A percentile compares a stretch with the other conserved stretches of the same genome.
These are phyloP conservation scores for Drosophila leontia DNA, from an alignment of 1,140 invertebrate genomes.

Conservation along the genomic window DNA sequence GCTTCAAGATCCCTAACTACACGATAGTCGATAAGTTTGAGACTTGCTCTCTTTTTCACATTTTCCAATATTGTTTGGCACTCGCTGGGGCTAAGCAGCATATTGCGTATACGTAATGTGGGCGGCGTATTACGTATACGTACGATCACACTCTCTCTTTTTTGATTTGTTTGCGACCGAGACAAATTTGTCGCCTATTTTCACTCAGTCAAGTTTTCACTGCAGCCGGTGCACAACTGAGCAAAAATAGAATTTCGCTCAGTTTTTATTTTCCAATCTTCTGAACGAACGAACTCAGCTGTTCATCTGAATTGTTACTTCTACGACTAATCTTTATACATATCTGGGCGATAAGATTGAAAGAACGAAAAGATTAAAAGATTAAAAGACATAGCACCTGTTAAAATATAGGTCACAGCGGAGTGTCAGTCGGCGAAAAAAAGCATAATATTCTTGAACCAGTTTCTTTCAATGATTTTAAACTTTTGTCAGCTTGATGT, in stretches of 20 bases:
- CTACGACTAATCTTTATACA: neutral
- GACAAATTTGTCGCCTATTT: conserved; percentile 39
- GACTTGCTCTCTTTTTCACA: neutral
- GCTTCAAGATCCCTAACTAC: conserved; percentile 46
- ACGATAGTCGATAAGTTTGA: conserved; percentile 37
- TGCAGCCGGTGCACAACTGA: conserved; percentile 57
- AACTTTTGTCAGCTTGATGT: no score
- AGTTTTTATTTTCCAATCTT: conserved; percentile 50
- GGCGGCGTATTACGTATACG: conserved; percentile 44
- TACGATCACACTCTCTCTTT: conserved; percentile 8
- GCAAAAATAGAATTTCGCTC: conserved; percentile 42
- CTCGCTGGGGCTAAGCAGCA: conserved; percentile 51
- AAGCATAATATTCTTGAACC: neutral
- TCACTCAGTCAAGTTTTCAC: conserved; percentile 27
- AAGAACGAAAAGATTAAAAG: conserved; percentile 15
- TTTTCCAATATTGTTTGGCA: conserved; percentile 53
- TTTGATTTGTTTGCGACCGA: neutral
- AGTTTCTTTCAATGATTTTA: neutral
- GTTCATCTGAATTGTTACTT: neutral
- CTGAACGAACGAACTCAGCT: conserved; percentile 20
- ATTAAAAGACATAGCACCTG: neutral
- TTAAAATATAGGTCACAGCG: neutral
- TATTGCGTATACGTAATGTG: conserved; percentile 60
- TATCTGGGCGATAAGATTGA: conserved; percentile 27
- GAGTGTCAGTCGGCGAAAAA: neutral